Conservation (phyloP, 2,888 invertebrate genomes). For the Noctua janthe region DNA sequence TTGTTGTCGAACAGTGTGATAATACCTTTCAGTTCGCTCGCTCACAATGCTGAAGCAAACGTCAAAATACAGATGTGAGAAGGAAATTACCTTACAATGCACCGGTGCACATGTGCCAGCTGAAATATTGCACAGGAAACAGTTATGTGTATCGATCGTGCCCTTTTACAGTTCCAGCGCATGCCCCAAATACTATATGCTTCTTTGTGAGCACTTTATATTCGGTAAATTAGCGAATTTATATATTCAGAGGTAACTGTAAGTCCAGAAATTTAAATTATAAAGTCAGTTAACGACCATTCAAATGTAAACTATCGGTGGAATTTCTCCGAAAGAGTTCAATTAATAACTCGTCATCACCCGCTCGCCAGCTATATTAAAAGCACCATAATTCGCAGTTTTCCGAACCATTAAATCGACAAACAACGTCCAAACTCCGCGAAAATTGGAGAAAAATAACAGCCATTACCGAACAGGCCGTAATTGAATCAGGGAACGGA, state of each 20-base stretch:
- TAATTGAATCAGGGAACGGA: constrained; percentile 51
- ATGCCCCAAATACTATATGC: constrained; percentile 27
- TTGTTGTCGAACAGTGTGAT: not conserved
- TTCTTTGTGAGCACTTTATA: constrained; percentile 44
- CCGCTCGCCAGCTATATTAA: constrained; percentile 9
- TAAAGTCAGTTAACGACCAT: not conserved
- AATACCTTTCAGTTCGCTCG: constrained; percentile 13
- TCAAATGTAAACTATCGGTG: constrained; percentile 5
- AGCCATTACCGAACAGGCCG: constrained; percentile 36
- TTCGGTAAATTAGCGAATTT: not conserved
- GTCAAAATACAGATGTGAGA: constrained; percentile 38
- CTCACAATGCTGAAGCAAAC: constrained; percentile 7
- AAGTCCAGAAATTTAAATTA: not conserved
- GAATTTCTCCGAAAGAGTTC: not conserved
- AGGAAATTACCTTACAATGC: constrained; percentile 53
- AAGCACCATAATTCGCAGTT: constrained; percentile 25
- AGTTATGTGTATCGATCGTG: constrained; percentile 61
- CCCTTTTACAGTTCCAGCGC: constrained; percentile 30
- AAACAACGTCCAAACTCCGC: constrained; percentile 38
- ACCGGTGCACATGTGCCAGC: constrained; percentile 27
- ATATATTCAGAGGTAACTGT: not conserved
- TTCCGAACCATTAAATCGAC: constrained; percentile 36
- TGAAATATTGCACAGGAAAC: constrained; percentile 60
- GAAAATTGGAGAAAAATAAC: constrained; percentile 44
- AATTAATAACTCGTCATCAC: constrained; percentile 11